Evolutionary conservation across 1,140 invertebrate genomes (phyloP), one percentile per base, ranked within the genome.

Genomic region (Apis cerana): DNA sequence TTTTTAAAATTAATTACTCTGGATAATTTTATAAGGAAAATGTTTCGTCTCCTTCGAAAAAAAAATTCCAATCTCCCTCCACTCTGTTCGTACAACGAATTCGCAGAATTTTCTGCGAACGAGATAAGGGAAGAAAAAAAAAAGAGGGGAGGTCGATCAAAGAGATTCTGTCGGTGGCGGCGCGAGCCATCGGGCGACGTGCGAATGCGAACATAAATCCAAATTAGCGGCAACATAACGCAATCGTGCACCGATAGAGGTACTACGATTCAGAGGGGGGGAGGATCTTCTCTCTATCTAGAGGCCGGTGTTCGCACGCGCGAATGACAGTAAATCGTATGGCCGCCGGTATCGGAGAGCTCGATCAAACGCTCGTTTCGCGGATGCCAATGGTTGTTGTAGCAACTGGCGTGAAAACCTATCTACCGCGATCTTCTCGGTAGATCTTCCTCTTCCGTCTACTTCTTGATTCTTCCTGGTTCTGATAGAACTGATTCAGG

Each of bases 201-300:
- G 80, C 87, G 82, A 91, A 90, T 87, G 85, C 85, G 86, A 91
- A 91, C 90, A 91, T 91, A 91, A 91, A 91, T 91, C 88, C 91
- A 91, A 91, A 91, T 91, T 91, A 91, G 91, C 91, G 89, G 83
- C 83, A 88, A 89, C 83, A 80, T 86, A 90, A 85, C 89, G 84
- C 83, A 78, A 74, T 64, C 62, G 70, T 43, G 76, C 33, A 15
- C 50, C 79, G 84, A 85, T 89, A 91, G 89, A 83, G 84, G 74
- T 77, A 81, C 65, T 83, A 78, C 68, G 78, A 75, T 78, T 74
- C 70, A 56, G 48, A 54, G 27, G 33, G 79, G n/a, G 50, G 17
- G 33, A 50, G n/a, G 56, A 54, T 58, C 54, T 27, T 72, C 52
- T 72, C 27, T 80, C 74, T 65, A 61, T 75, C 75, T 59, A 15